Conservation (phyloP, 2,113 vertebrate genomes). For the Numida meleagris region DNA sequence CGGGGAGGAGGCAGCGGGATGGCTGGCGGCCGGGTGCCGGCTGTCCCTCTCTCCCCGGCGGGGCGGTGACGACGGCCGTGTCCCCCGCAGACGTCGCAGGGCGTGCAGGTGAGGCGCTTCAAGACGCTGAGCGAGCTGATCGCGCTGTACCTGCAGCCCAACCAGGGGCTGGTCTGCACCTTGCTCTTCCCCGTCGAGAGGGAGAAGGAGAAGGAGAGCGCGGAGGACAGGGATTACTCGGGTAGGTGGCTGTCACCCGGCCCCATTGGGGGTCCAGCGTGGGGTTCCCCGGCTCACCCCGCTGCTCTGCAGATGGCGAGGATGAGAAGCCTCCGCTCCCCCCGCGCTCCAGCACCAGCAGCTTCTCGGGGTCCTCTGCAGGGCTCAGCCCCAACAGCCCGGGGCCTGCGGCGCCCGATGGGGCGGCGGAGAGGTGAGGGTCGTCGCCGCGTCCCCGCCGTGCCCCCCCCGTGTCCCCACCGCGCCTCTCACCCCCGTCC, state of each 20-base stretch:
- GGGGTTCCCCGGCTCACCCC: neutral
- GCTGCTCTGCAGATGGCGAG: slow-evolving; percentile 85
- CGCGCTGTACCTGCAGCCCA: slow-evolving; percentile 91
- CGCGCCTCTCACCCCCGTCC: neutral
- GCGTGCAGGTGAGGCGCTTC: slow-evolving; percentile 92
- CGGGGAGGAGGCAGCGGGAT: neutral
- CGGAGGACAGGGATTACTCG: slow-evolving; percentile 91
- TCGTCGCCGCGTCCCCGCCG: neutral
- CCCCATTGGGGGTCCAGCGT: no score
- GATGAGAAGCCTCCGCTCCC: slow-evolving; percentile 94
- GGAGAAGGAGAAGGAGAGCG: slow-evolving; percentile 83
- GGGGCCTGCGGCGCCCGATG: slow-evolving; percentile 62
- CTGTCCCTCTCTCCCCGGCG: no score
- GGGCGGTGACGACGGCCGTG: neutral
- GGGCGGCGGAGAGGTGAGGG: slow-evolving; percentile 83
- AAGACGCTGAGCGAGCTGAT: slow-evolving; percentile 91
- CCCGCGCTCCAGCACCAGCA: slow-evolving; percentile 89
- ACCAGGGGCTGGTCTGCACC: slow-evolving; percentile 94
- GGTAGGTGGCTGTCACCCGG: slow-evolving; percentile 70
- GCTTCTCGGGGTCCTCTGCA: slow-evolving; percentile 61
- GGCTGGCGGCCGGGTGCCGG: neutral
- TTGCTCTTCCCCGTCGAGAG: slow-evolving; percentile 90
- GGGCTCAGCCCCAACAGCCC: slow-evolving; percentile 42
- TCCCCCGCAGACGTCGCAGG: slow-evolving; percentile 87
- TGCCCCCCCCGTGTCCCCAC: neutral